Evolutionary conservation across 2,113 vertebrate species (phyloP), one percentile per base, ranked within the genome.

Genomic region (Megaceryle torquata): DNA sequence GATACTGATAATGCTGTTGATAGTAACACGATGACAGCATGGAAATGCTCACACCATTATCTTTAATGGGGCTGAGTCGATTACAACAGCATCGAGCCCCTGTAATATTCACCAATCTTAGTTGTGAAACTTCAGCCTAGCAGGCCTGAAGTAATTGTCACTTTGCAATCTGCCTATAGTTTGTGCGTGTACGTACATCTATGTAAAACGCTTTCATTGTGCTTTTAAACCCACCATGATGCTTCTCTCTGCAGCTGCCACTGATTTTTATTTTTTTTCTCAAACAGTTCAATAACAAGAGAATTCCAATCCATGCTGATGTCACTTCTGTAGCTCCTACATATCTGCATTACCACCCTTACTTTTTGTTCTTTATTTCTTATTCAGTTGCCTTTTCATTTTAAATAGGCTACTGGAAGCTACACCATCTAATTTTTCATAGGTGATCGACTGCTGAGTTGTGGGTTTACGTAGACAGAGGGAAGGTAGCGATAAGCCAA

Each of bases 391-490:
- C 92, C 96, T 97, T 94, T 95, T 95, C 80, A 94, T 93, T 97
- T 97, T 97, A 97, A 98, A 97, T 97, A 97, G 98, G 97, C 97
- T 95, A 83, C 96, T 94, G 91, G 86, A 92, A 97, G 96, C 96
- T 11, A 26, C 54, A 6, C 82, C 24, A 6, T 92, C 97, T 97
- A 96, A 97, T 98, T 98, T 98, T 97, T 98, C 98, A 97, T 86
- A 97, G 97, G 97, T 97, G 98, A 98, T 98, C 92, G 75, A 96
- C 98, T 98, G 98, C 98, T 96, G 98, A 98, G 97, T 95, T 97
- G 97, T 94, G 97, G 96, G 95, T 96, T 97, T 96, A 80, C 93
- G 93, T 97, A 98, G 98, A 96, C 98, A 98, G 98, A 98, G 98
- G 98, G 98, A 98, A 98, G 96, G 94, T 75, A 78, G 98, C 87